A percentile compares a stretch with the other conserved stretches of the same genome.
Evolutionary conservation across 2,888 invertebrate species (phyloP).

Genomic region (Stratiomys singularior): DNA sequence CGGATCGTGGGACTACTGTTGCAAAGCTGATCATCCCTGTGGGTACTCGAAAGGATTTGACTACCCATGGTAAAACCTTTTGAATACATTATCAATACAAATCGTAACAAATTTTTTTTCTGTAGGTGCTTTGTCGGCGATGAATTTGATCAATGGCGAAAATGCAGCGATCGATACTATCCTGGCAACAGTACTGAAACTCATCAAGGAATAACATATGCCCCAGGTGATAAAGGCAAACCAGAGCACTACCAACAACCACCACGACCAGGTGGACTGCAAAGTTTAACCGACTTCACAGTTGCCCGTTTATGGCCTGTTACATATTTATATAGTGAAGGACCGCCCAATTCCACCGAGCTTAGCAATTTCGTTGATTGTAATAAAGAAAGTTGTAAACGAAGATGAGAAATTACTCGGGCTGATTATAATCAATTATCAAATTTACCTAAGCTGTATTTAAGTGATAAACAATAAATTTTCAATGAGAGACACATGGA

Average conservation of each 20-base stretch:
- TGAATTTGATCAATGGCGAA: constrained; percentile 83
- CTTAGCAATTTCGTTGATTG: constrained; percentile 66
- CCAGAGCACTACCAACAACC: constrained; percentile 62
- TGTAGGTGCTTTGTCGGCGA: constrained; percentile 90
- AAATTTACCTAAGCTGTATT: background rate
- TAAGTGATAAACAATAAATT: background rate
- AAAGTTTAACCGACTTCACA: constrained; percentile 63
- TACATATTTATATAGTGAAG: constrained; percentile 81
- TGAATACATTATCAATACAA: background rate
- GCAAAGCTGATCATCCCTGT: constrained; percentile 82
- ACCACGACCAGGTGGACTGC: constrained; percentile 62
- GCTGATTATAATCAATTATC: background rate
- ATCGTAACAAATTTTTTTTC: too few relatives aligned
- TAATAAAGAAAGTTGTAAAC: constrained; percentile 64
- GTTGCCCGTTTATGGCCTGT: constrained; percentile 78
- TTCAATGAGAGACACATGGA: too few relatives aligned
- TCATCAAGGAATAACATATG: constrained; percentile 50
- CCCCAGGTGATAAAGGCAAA: constrained; percentile 54
- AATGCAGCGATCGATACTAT: constrained; percentile 85
- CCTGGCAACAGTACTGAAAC: constrained; percentile 66
- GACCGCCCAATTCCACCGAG: constrained; percentile 78
- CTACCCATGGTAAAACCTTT: constrained; percentile 77
- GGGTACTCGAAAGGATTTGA: constrained; percentile 84
- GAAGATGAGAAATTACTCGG: constrained; percentile 14
- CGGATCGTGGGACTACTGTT: constrained; percentile 88